Base-by-base conservation (phyloP, 2,797 vertebrate genomes). In the Sebastes kiyomatsui region DNA sequence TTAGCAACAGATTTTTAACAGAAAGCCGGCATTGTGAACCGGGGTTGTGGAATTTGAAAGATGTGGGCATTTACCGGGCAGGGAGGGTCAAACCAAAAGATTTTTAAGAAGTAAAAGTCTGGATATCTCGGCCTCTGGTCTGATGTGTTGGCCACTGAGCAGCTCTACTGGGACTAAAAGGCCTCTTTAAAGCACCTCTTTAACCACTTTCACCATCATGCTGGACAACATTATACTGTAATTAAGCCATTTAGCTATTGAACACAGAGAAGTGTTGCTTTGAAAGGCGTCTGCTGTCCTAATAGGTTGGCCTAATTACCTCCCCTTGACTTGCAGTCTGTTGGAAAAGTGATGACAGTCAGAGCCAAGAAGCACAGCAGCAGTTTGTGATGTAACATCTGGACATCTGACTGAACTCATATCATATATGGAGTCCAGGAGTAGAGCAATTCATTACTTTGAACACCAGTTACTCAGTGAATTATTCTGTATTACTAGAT, bases 1-100 rank as follows among this genome's bases (percentile, higher is more conserved):
- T 55, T 1, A 8, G 33, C 49, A 30, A 27, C 32, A 67, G 71
- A 70, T 54, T 16, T 72, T 10, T 4, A 64, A 81, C 67, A 92
- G 77, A 89, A 73, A 81, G 91, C 65, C 68, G 54, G 78, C 78
- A 25, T 91, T 92, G 82, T 91, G 35, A 78, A 62, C 27, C 2
- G 30, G 8, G 72, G 16, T 8, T 22, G 67, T 64, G 90, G 90
- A 83, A 90, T 92, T 72, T 83, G 16, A 88, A 80, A 73, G 68
- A 90, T 81, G 75, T 73, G 69, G 64, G 9, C 62, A 52, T 33
- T 75, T 59, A 52, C 1, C 18, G 12, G 30, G 20, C 30, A 58
- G 13, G 2, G 5, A 18, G 66, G 60, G 67, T 68, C 56, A 79
- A 74, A 83, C 25, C 0, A 60, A 18, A 38, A 61, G 13, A 68